Evolutionary conservation across 2,113 vertebrate genomes (phyloP).

Genomic region (Petrocephalus microphthalmus): DNA sequence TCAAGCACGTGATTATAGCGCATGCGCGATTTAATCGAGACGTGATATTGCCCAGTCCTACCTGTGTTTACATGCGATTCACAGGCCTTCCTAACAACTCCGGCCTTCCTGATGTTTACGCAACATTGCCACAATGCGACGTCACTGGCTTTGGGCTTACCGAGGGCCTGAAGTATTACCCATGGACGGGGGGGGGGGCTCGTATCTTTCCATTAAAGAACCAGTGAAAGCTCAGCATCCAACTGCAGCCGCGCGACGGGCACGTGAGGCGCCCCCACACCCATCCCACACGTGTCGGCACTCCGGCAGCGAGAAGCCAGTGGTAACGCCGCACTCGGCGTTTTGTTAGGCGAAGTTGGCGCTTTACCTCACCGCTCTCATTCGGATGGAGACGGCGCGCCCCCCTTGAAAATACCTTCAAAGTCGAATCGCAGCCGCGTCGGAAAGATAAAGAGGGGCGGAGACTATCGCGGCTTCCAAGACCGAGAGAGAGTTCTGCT

Average conservation of each 20-base stretch:
- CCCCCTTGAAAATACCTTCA: background rate
- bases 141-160: background rate
- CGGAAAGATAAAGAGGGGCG: background rate
- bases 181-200: conserved; percentile 3
- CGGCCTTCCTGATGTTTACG: background rate
- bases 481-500: background rate
- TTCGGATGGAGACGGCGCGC: background rate
- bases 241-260: conserved; percentile 30
- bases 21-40: too few relatives aligned
- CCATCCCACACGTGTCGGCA: background rate
- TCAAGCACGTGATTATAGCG: too few relatives aligned
- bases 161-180: background rate
- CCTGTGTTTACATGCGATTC: background rate
- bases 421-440: background rate
- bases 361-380: background rate
- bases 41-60: background rate
- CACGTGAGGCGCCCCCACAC: conserved; percentile 25
- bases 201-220: conserved; percentile 41
- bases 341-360: background rate
- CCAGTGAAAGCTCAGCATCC: conserved; percentile 43
- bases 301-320: background rate
- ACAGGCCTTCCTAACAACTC: background rate
- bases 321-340: background rate
- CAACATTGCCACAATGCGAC: background rate
- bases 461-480: background rate